Evolutionary conservation across 2,888 invertebrate species (phyloP), one percentile per base, ranked within the genome.

Genomic region (Plebejus anna): DNA sequence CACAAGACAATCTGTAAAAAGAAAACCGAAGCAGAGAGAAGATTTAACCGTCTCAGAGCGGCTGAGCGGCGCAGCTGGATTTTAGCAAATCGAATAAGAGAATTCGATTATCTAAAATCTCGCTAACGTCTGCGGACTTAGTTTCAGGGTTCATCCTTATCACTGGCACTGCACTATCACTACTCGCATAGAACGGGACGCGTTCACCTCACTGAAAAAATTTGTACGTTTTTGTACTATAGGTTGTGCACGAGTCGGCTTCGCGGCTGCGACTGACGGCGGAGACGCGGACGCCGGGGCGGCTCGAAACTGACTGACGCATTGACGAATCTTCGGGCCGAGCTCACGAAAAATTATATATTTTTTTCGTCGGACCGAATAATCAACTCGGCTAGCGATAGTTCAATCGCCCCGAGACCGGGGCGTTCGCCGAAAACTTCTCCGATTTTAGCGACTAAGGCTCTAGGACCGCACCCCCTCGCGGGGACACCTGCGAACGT

Each of bases 171-270:
- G 87, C 93, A 93, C 92, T 91, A 89, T 89, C 92, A 92, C 91
- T 87, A 81, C 79, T 81, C 55, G 55, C 82, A 80, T 81, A 79
- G 81, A 84, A 86, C 32, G 84, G 82, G 83, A 87, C 85, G 82
- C 82, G 86, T 87, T 89, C 91, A 91, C 90, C 90, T 90, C 91
- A 92, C 91, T 85, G 83, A 80, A 83, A 84, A 90, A 90, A 90
- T 92, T 92, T 92, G 92, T 90, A 93, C 92, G 91, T 84, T 84
- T 92, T 94, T 94, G 93, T 94, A 94, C 93, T 94, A 90, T 92
- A 83, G 82, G 90, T 91, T 92, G 88, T 88, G 86, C 90, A 91
- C 91, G 90, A 90, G 87, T 89, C 90, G 89, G 87, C 82, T 83
- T 84, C 85, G 85, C 86, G 87, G 82, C 83, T 84, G 82, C 85